Conservation (phyloP, 2,113 vertebrate species). For the Cyanistes caeruleus region DNA sequence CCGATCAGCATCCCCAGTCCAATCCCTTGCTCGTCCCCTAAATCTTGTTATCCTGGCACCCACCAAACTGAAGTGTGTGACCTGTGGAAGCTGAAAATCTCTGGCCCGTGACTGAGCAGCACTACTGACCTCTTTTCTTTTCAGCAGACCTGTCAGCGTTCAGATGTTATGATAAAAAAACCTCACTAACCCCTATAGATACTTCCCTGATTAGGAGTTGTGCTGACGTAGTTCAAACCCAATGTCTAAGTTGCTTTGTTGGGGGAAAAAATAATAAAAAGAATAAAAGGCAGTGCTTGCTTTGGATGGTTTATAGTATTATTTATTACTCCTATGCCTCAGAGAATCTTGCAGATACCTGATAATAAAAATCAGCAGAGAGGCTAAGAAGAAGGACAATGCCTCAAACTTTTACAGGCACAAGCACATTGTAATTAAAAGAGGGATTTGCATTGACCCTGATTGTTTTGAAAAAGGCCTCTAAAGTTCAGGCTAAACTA, state of each 20-base stretch:
- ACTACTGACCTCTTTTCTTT: background rate
- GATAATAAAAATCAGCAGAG: background rate
- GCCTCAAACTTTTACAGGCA: background rate
- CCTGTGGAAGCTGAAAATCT: background rate
- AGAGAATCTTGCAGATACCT: background rate
- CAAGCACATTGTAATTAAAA: background rate
- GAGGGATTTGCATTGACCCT: background rate
- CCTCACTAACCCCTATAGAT: slow-evolving; percentile 2
- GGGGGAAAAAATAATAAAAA: slow-evolving; percentile 20
- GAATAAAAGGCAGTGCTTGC: slow-evolving; percentile 5
- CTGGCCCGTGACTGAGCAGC: background rate
- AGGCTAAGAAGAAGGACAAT: background rate
- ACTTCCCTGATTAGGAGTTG: slow-evolving; percentile 32
- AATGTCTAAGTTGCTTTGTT: background rate
- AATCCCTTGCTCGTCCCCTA: background rate
- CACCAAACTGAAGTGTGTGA: background rate
- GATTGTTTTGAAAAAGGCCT: background rate
- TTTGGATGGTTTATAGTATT: background rate
- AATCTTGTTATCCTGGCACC: background rate
- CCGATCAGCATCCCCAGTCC: background rate
- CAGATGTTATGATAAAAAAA: background rate
- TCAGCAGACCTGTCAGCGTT: slow-evolving; percentile 1
- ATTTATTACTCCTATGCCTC: background rate
- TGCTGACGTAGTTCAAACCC: background rate
- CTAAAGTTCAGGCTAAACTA: background rate